A percentile compares a stretch with the other conserved stretches of the same genome.
phyloP scores from a whole-genome alignment of 2,797 vertebrate genomes.

The Tapirus indicus region DNA sequence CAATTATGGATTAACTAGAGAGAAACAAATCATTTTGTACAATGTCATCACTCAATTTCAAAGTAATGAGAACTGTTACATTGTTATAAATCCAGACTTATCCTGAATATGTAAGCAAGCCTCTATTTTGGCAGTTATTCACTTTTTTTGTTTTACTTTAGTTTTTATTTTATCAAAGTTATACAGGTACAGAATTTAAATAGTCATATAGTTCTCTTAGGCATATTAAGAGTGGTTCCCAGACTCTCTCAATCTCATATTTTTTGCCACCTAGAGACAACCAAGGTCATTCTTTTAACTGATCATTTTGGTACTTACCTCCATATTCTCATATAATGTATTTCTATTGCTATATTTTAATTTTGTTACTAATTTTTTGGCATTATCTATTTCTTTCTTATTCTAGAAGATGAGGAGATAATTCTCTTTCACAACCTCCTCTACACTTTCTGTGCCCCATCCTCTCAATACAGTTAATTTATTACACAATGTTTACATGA shows the following conservation, averaged over 20 bases:
- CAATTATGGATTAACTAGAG: not conserved
- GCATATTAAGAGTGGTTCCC: not conserved
- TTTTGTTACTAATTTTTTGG: not conserved
- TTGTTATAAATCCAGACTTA: not conserved
- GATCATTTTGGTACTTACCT: not conserved
- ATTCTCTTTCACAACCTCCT: not conserved
- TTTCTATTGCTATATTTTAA: not conserved
- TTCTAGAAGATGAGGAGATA: not conserved
- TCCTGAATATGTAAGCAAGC: not conserved
- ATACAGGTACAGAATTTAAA: not conserved
- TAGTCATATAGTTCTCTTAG: not conserved
- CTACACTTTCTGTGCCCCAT: not conserved
- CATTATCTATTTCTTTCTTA: not conserved
- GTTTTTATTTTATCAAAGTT: constrained; percentile 10
- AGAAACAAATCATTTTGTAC: not conserved
- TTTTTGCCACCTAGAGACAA: not conserved
- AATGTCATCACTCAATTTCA: not conserved
- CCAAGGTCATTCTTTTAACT: not conserved
- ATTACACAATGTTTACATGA: not conserved
- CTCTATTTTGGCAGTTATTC: not conserved
- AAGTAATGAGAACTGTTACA: constrained; percentile 6
- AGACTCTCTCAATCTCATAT: not conserved
- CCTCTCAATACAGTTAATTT: not conserved
- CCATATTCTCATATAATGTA: not conserved
- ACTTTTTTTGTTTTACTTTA: not conserved